Evolutionary conservation across 2,888 invertebrate genomes (phyloP).

Genomic region (Cristatella mucedo): DNA sequence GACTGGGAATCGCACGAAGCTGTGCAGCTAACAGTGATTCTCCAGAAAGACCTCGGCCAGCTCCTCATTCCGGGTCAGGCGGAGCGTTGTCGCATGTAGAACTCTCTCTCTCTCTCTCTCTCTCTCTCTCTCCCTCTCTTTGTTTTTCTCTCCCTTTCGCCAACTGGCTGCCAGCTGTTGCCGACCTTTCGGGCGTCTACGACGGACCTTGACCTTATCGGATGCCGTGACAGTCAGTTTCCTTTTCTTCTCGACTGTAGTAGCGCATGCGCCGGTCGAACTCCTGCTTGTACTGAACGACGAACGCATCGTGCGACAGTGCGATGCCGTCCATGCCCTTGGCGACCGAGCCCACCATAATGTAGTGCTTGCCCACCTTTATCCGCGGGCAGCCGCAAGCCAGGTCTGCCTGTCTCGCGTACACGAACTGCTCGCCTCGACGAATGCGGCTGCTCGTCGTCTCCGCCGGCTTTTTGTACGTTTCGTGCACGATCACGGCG

Average conservation of each 20-base stretch:
- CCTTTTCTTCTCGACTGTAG: constrained; percentile 55
- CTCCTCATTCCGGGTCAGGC: too few relatives aligned
- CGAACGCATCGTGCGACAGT: constrained; percentile 71
- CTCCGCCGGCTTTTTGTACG: constrained; percentile 48
- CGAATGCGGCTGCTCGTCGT: constrained; percentile 41
- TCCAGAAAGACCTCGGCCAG: too few relatives aligned
- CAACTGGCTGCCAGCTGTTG: too few relatives aligned
- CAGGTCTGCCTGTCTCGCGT: constrained; percentile 70
- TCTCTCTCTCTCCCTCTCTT: too few relatives aligned
- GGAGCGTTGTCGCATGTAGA: too few relatives aligned
- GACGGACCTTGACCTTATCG: too few relatives aligned
- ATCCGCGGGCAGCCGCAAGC: constrained; percentile 94
- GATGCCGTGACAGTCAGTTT: constrained; percentile 45
- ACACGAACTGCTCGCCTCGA: constrained; percentile 67
- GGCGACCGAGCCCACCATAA: constrained; percentile 60
- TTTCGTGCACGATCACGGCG: constrained; percentile 68
- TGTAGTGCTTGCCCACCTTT: constrained; percentile 77
- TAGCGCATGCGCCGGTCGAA: constrained; percentile 84
- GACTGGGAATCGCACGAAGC: too few relatives aligned
- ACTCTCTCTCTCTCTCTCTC: too few relatives aligned
- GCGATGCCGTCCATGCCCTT: constrained; percentile 20
- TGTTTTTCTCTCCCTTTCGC: too few relatives aligned
- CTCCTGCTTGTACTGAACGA: constrained; percentile 87
- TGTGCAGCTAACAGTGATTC: too few relatives aligned
- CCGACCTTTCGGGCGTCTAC: too few relatives aligned